Base-by-base conservation (phyloP, 2,888 invertebrate species). In the Lasioglossum lativentre region DNA sequence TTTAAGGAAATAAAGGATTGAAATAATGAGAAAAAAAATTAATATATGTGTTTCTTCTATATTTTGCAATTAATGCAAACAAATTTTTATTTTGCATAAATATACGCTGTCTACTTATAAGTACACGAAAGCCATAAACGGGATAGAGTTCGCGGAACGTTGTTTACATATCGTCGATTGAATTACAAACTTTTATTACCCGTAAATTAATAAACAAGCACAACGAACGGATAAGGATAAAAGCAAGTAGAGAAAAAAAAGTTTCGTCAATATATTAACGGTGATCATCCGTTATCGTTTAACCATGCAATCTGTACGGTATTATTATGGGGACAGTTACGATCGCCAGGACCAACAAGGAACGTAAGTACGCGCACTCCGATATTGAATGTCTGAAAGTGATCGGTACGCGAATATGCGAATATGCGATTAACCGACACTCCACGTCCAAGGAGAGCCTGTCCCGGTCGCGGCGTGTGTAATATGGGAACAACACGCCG, bases 371-470 rank as follows among this genome's bases (percentile, higher is more conserved):
- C 2, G 4, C 8, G 38, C 30, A 19, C 4, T n/a, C 10, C 23
- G 52, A 56, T 74, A 56, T 52, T n/a, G 56, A 66, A 30, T 52
- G 52, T 78, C 71, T 81, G 86, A 88, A 88, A 88, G 82, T 78
- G 78, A 82, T 88, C 76, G 86, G 75, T 79, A 72, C 68, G 74
- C 74, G 56, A 56, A 56, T 56, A 45, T 45, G 45, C 45, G 79
- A 84, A 86, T 83, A 86, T 63, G 80, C 73, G 80, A 83, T 89
- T 85, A 89, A 75, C 77, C 72, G 78, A 81, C 83, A 81, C 74
- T 76, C 59, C 70, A 47, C 40, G 83, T 87, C 90, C 90, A 90
- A 90, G 90, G 90, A 88, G 90, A 90, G 87, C 90, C 85, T 90
- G 90, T 90, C 56, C 83, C 72, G 16, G 6, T 16, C 63, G 80